Percentiles rank a stretch among this genome's conserved stretches.
phyloP scores from a whole-genome alignment of 2,888 invertebrate species.

The Cheilosia variabilis region DNA sequence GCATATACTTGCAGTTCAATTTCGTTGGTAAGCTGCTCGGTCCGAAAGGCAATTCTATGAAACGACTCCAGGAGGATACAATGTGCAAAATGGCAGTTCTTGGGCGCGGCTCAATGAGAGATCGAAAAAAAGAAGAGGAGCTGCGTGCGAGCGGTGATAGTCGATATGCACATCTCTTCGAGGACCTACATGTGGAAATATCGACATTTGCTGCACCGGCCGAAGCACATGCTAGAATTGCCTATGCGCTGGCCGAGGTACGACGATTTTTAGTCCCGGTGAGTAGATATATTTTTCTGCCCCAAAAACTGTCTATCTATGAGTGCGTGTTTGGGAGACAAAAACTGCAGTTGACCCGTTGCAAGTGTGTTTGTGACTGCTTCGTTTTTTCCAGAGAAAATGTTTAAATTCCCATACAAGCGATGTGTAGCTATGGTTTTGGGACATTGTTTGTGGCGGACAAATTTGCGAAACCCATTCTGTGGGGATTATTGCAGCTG shows the following conservation, averaged over 20 bases:
- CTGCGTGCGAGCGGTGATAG: slow-evolving; percentile 94
- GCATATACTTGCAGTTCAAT: slow-evolving; percentile 90
- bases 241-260: slow-evolving; percentile 92
- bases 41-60: slow-evolving; percentile 96
- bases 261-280: slow-evolving; percentile 92
- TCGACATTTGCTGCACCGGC: slow-evolving; percentile 95
- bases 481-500: slow-evolving; percentile 52
- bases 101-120: slow-evolving; percentile 96
- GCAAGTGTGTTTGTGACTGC: slow-evolving; percentile 5
- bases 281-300: slow-evolving; percentile 76
- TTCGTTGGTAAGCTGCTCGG: slow-evolving; percentile 97
- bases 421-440: slow-evolving; percentile 29
- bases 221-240: slow-evolving; percentile 94
- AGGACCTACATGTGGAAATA: slow-evolving; percentile 96
- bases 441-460: slow-evolving; percentile 7
- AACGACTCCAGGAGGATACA: slow-evolving; percentile 96
- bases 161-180: slow-evolving; percentile 96
- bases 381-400: slow-evolving; percentile 2
- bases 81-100: slow-evolving; percentile 98
- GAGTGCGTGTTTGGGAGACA: slow-evolving; percentile 16
- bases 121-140: slow-evolving; percentile 97
- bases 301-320: slow-evolving; percentile 9
- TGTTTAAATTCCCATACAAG: slow-evolving; percentile 4
- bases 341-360: slow-evolving; percentile 41
- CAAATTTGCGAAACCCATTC: slow-evolving; percentile 23